These are phyloP conservation scores for Geopemphigus sp. DNA, from an alignment of 1,140 invertebrate species.

Conservation along the genomic window DNA sequence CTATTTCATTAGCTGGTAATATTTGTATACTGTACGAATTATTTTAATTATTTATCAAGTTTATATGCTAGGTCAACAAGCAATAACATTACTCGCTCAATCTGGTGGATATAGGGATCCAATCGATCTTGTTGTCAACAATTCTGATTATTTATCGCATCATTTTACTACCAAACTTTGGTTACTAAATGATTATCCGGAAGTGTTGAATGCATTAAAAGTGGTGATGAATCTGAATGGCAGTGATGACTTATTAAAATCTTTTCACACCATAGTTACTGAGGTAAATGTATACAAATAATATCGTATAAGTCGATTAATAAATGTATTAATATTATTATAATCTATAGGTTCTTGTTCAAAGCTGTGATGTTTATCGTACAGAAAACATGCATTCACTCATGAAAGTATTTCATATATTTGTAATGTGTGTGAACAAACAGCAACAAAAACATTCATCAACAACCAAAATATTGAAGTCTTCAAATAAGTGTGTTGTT, in stretches of 20 bases:
- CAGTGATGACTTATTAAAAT: slow-evolving; percentile 25
- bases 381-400: slow-evolving; percentile 61
- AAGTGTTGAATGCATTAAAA: slow-evolving; percentile 36
- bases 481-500: slow-evolving; percentile 1
- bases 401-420: slow-evolving; percentile 65
- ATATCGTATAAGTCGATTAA: no score
- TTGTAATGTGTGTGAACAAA: slow-evolving; percentile 61
- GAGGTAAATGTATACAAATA: neutral
- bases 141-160: slow-evolving; percentile 42
- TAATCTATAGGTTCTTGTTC: slow-evolving; percentile 58
- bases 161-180: slow-evolving; percentile 27
- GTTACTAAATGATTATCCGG: neutral
- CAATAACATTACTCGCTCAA: slow-evolving; percentile 4
- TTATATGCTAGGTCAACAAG: slow-evolving; percentile 8
- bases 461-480: neutral
- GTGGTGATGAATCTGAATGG: slow-evolving; percentile 18
- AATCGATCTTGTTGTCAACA: slow-evolving; percentile 10
- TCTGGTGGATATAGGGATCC: slow-evolving; percentile 12
- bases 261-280: slow-evolving; percentile 17
- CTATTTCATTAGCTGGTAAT: slow-evolving; percentile 43
- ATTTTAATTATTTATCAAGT: neutral
- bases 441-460: slow-evolving; percentile 55
- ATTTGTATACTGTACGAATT: no score
- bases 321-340: neutral
- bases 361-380: slow-evolving; percentile 62